Conservation (phyloP, 1,140 invertebrate genomes). For the Oncopodura yosiiana region DNA sequence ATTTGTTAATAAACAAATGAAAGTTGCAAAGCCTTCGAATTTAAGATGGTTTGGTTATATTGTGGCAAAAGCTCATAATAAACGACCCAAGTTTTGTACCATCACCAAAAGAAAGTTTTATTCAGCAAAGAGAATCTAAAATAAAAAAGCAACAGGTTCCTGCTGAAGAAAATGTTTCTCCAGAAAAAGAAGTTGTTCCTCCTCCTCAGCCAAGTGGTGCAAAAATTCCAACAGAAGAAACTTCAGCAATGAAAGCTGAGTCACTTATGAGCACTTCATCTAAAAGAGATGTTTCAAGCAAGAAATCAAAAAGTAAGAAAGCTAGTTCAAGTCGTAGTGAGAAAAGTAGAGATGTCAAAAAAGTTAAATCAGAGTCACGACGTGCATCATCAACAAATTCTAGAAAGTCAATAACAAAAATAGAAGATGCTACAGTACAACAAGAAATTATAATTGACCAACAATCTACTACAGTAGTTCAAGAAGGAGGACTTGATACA, state of each 20-base stretch:
- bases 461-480: too few relatives aligned
- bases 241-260: not conserved
- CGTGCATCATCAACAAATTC: too few relatives aligned
- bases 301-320: too few relatives aligned
- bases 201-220: not conserved
- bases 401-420: too few relatives aligned
- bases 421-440: too few relatives aligned
- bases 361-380: too few relatives aligned
- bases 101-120: not conserved
- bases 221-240: not conserved
- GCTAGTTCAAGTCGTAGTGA: too few relatives aligned
- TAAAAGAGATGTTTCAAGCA: too few relatives aligned
- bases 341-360: too few relatives aligned
- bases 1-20: constrained; percentile 16
- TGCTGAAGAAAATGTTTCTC: not conserved
- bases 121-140: not conserved
- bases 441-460: too few relatives aligned
- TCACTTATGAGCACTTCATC: too few relatives aligned
- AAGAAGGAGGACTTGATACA: too few relatives aligned
- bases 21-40: constrained; percentile 2
- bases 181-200: not conserved
- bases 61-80: constrained; percentile 1
- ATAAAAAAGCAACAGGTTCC: not conserved
- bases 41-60: constrained; percentile 25
- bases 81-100: not conserved